Conservation (phyloP, 2,113 vertebrate genomes). For the Lutjanus erythropterus region DNA sequence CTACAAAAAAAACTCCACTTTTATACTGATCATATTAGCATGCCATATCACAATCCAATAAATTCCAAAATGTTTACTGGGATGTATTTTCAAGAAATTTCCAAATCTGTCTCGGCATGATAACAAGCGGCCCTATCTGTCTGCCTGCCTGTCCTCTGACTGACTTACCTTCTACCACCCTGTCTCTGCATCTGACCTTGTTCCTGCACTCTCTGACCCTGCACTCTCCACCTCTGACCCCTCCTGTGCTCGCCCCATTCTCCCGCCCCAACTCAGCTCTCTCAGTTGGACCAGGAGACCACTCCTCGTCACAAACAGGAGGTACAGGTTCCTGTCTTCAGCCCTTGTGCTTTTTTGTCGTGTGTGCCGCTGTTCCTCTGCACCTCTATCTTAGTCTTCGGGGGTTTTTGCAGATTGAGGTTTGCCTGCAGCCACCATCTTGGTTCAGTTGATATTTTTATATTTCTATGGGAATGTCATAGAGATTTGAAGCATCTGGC, state of each 20-base stretch:
- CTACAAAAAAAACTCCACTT: not conserved
- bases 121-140: constrained; percentile 40
- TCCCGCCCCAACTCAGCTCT: constrained; percentile 85
- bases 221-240: constrained; percentile 55
- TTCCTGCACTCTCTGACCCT: constrained; percentile 58
- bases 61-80: constrained; percentile 31
- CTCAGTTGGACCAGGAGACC: constrained; percentile 95
- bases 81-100: constrained; percentile 31
- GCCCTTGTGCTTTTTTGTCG: constrained; percentile 21
- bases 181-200: constrained; percentile 66
- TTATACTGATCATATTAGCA: not conserved
- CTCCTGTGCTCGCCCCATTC: constrained; percentile 53
- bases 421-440: constrained; percentile 1
- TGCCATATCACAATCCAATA: not conserved
- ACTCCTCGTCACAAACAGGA: constrained; percentile 97
- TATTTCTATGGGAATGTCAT: constrained; percentile 27
- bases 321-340: constrained; percentile 85
- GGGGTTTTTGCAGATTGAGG: not conserved
- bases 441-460: constrained; percentile 2
- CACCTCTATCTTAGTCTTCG: not conserved
- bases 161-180: constrained; percentile 54
- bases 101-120: no score
- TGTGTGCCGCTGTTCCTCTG: constrained; percentile 5
- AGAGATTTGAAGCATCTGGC: constrained; percentile 11
- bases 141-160: constrained; percentile 39